Evolutionary conservation across 2,797 vertebrate genomes (phyloP).

Genomic region (Macroramphosus scolopax): DNA sequence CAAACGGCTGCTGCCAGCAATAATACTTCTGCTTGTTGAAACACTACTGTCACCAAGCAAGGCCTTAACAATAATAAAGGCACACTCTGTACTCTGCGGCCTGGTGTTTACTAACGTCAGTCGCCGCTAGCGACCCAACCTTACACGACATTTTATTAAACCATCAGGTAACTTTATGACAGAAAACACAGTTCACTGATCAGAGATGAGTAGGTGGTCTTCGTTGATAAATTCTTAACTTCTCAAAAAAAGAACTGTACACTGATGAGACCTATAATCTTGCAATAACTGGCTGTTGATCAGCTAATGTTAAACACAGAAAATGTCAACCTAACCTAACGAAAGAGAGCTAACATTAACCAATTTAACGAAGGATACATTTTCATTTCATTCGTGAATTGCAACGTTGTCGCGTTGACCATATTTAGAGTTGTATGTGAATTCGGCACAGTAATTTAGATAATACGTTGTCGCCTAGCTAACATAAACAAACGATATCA

Average conservation of each 20-base stretch:
- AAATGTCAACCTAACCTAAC: slow-evolving; percentile 49
- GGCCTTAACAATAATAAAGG: slow-evolving; percentile 21
- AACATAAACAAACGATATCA: slow-evolving; percentile 67
- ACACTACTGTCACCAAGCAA: slow-evolving; percentile 17
- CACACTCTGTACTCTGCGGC: slow-evolving; percentile 42
- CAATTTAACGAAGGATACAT: slow-evolving; percentile 11
- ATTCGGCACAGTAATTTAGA: background rate
- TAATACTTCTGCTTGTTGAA: slow-evolving; percentile 22
- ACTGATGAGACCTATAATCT: background rate
- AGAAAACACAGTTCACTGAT: too few relatives aligned
- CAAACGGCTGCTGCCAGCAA: background rate
- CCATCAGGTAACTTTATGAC: too few relatives aligned
- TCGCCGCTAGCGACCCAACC: background rate
- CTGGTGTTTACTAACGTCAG: slow-evolving; percentile 52
- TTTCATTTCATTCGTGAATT: background rate
- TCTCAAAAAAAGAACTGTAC: background rate
- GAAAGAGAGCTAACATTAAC: too few relatives aligned
- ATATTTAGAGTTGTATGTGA: background rate
- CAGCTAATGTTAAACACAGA: slow-evolving; percentile 9
- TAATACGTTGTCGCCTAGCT: slow-evolving; percentile 16
- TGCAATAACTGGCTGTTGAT: slow-evolving; percentile 9
- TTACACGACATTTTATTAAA: background rate
- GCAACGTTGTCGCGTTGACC: too few relatives aligned
- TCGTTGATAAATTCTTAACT: accelerated
- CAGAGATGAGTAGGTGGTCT: accelerated